Evolutionary conservation across 2,888 invertebrate genomes (phyloP).

Genomic region (Autographa gamma): DNA sequence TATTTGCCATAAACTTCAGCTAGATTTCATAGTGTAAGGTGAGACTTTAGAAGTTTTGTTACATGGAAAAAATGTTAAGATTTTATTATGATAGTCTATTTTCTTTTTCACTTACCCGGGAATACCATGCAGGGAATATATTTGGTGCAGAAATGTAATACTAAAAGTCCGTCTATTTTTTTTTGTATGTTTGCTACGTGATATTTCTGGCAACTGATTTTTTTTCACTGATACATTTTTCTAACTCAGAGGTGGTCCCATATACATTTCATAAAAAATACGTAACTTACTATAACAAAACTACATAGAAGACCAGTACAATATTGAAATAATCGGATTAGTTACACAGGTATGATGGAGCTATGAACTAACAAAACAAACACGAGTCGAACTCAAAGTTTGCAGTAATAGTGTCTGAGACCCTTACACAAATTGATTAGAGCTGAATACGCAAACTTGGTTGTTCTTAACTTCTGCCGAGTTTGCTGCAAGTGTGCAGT

Average conservation of each 20-base stretch:
- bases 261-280: neutral
- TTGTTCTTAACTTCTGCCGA: slow-evolving; percentile 3
- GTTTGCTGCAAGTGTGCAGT: neutral
- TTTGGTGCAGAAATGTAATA: neutral
- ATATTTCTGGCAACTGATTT: no score
- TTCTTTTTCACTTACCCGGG: slow-evolving; percentile 42
- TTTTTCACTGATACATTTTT: no score
- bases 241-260: no score
- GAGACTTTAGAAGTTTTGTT: slow-evolving; percentile 51
- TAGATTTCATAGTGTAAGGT: slow-evolving; percentile 56
- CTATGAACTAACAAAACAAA: slow-evolving; percentile 3
- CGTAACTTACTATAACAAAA: neutral
- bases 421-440: slow-evolving; percentile 8
- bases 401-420: slow-evolving; percentile 7
- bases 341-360: neutral
- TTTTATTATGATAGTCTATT: slow-evolving; percentile 55
- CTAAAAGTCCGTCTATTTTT: no score
- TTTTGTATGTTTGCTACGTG: no score
- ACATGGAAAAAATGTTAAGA: slow-evolving; percentile 48
- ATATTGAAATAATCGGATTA: neutral
- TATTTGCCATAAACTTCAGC: slow-evolving; percentile 65
- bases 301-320: neutral
- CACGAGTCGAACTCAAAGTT: slow-evolving; percentile 5
- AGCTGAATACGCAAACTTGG: neutral
- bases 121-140: slow-evolving; percentile 32